Percentiles rank a stretch among this genome's conserved stretches.
phyloP scores from a whole-genome alignment of 2,888 invertebrate genomes.

The Yponomeuta cagnagella region DNA sequence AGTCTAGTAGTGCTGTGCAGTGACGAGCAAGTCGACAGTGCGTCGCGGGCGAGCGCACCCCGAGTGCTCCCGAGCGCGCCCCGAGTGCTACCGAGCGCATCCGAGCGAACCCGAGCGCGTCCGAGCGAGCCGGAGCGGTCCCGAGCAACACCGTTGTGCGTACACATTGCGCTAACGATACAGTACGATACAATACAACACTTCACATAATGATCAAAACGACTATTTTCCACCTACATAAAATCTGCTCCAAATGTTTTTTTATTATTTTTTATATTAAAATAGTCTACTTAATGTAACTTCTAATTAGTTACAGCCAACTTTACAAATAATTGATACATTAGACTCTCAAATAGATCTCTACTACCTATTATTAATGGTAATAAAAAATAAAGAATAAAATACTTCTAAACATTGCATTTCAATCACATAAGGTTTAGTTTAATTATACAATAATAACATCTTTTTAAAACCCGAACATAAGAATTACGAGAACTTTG shows the following conservation, averaged over 20 bases:
- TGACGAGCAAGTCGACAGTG: conserved; percentile 46
- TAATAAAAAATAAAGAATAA: conserved; percentile 76
- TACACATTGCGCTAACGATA: conserved; percentile 64
- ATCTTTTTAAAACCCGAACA: conserved; percentile 73
- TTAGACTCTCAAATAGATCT: conserved; percentile 77
- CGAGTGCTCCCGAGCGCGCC: conserved; percentile 13
- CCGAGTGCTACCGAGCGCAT: background rate
- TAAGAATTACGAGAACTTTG: conserved; percentile 73
- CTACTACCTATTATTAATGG: conserved; percentile 76
- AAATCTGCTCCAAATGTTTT: conserved; percentile 72
- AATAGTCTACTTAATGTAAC: conserved; percentile 75
- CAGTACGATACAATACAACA: conserved; percentile 58
- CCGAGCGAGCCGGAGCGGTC: conserved; percentile 28
- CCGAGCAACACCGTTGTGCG: conserved; percentile 56
- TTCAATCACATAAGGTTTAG: conserved; percentile 76
- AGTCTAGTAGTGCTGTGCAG: conserved; percentile 73
- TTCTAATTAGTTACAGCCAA: conserved; percentile 75
- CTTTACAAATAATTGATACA: conserved; percentile 77
- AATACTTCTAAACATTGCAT: conserved; percentile 77
- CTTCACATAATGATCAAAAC: conserved; percentile 73
- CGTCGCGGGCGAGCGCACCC: conserved; percentile 20
- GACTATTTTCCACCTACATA: conserved; percentile 73
- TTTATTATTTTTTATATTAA: conserved; percentile 53
- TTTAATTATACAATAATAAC: conserved; percentile 74
- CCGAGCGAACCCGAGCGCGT: conserved; percentile 20